Evolutionary conservation across 2,113 vertebrate genomes (phyloP).

Genomic region (Ceyx melanurus): DNA sequence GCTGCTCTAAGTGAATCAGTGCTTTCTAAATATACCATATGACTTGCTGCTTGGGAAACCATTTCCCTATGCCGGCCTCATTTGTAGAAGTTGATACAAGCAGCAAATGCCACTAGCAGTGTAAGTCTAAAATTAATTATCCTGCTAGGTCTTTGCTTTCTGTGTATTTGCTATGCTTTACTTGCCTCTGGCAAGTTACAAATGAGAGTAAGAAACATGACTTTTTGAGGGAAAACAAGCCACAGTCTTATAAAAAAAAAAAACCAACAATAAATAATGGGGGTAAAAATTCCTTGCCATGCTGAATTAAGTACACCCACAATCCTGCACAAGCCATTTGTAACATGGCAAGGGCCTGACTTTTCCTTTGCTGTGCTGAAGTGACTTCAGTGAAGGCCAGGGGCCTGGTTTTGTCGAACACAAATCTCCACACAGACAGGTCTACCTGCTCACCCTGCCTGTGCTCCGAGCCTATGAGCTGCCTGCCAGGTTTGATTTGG

Average conservation of each 20-base stretch:
- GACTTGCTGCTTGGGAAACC: neutral
- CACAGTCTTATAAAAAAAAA: neutral
- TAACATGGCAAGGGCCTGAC: neutral
- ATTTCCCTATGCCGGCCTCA: neutral
- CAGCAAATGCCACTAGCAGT: neutral
- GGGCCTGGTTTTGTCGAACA: neutral
- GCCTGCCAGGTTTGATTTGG: neutral
- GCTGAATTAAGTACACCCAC: neutral
- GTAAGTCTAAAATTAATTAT: neutral
- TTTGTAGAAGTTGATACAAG: slow-evolving; percentile 6
- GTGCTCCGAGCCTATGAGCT: neutral
- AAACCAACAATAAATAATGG: neutral
- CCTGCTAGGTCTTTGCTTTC: neutral
- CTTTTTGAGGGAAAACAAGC: slow-evolving; percentile 6
- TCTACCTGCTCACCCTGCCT: neutral
- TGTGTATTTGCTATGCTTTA: neutral
- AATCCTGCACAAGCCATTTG: neutral
- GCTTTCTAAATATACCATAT: neutral
- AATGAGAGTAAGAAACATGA: neutral
- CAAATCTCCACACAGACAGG: neutral
- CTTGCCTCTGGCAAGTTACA: slow-evolving; percentile 28
- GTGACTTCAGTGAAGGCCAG: neutral
- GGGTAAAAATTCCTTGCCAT: neutral
- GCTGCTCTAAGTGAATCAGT: neutral
- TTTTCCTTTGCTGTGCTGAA: neutral